Evolutionary conservation across 2,888 invertebrate genomes (phyloP).

Genomic region (Alcis repandata): DNA sequence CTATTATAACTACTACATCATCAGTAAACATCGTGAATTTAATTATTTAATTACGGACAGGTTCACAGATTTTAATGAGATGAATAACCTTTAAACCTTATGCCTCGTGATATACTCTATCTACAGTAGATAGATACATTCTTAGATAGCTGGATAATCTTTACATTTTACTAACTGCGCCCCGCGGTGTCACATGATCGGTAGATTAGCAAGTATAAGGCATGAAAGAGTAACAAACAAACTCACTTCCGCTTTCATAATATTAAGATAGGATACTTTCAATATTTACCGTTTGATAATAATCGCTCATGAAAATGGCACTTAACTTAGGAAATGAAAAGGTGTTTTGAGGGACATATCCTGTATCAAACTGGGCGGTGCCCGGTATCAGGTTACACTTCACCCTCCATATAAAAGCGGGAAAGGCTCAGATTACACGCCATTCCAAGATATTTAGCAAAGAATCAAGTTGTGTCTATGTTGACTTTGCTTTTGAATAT

Average conservation of each 20-base stretch:
- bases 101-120: slow-evolving; percentile 23
- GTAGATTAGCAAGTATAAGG: no score
- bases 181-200: no score
- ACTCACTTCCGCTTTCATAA: no score
- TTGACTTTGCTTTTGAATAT: not conserved
- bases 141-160: slow-evolving; percentile 27
- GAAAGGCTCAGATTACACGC: slow-evolving; percentile 71
- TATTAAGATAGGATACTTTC: no score
- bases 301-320: slow-evolving; percentile 58
- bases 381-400: slow-evolving; percentile 74
- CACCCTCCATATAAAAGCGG: slow-evolving; percentile 82
- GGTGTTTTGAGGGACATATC: slow-evolving; percentile 63
- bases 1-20: slow-evolving; percentile 51
- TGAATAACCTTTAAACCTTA: slow-evolving; percentile 49
- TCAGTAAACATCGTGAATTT: slow-evolving; percentile 67
- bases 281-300: slow-evolving; percentile 51
- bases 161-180: no score
- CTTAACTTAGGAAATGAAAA: slow-evolving; percentile 83
- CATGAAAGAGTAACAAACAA: no score
- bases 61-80: slow-evolving; percentile 50
- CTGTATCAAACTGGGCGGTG: slow-evolving; percentile 69
- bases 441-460: slow-evolving; percentile 45
- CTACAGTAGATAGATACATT: slow-evolving; percentile 8
- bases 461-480: slow-evolving; percentile 12
- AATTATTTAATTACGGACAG: slow-evolving; percentile 52